phyloP scores from a whole-genome alignment of 2,113 vertebrate genomes.

The Lipophrys pholis region DNA sequence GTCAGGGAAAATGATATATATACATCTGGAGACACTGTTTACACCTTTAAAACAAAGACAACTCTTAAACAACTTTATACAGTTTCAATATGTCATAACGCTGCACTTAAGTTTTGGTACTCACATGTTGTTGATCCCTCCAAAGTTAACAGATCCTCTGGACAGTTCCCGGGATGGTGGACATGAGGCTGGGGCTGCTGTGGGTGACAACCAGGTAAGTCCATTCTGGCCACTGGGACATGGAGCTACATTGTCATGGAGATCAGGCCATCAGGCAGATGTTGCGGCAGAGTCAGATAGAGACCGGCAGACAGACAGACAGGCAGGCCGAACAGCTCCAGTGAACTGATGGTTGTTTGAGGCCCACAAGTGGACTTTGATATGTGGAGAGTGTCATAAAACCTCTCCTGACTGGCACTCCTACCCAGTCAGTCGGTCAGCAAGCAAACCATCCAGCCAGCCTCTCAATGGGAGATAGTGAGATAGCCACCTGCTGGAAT shows the following conservation, averaged over 20 bases:
- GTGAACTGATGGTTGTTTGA: slow-evolving; percentile 73
- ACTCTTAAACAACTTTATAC: neutral
- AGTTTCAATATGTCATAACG: neutral
- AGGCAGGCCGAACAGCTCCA: slow-evolving; percentile 53
- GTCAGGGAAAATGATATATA: too few species aligned
- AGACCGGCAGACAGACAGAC: slow-evolving; percentile 48
- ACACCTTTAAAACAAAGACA: neutral
- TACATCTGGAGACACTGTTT: neutral
- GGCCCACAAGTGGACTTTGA: slow-evolving; percentile 80
- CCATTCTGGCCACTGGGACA: slow-evolving; percentile 71
- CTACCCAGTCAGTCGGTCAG: slow-evolving; percentile 64
- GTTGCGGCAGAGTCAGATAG: slow-evolving; percentile 45
- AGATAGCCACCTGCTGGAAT: slow-evolving; percentile 62
- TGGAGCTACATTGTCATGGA: slow-evolving; percentile 58
- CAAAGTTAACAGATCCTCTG: slow-evolving; percentile 48
- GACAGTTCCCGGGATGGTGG: slow-evolving; percentile 30
- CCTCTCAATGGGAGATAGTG: slow-evolving; percentile 3
- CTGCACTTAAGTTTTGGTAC: slow-evolving; percentile 43
- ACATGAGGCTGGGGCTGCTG: slow-evolving; percentile 51
- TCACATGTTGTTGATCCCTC: slow-evolving; percentile 79
- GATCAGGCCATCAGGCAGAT: slow-evolving; percentile 49
- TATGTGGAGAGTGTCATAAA: slow-evolving; percentile 80
- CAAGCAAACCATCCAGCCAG: slow-evolving; percentile 28
- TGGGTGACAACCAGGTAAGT: slow-evolving; percentile 56
- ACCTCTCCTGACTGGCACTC: slow-evolving; percentile 82